Conservation (phyloP, 2,797 vertebrate genomes). For the Poecile montanus region DNA sequence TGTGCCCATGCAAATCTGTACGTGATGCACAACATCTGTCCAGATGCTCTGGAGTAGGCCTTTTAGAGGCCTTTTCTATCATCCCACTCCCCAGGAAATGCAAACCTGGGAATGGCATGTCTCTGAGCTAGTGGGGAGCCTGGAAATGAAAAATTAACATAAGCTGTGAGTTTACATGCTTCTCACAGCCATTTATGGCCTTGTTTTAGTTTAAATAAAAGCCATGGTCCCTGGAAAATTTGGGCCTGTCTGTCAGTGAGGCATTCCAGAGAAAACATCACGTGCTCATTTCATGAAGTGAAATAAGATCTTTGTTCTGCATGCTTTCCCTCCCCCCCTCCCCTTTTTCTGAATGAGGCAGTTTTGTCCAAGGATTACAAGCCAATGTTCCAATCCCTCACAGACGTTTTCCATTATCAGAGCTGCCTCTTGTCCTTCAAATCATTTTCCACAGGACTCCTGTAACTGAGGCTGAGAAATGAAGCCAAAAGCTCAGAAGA, state of each 20-base stretch:
- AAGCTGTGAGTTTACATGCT: not conserved
- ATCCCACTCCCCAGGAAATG: not conserved
- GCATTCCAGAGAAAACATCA: constrained; percentile 66
- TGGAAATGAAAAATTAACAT: constrained; percentile 53
- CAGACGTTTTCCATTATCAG: constrained; percentile 68
- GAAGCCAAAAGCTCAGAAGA: constrained; percentile 36
- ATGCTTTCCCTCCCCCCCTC: not conserved
- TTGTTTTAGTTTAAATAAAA: constrained; percentile 30
- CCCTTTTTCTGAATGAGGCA: constrained; percentile 60
- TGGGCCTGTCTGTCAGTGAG: not conserved
- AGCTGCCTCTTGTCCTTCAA: constrained; percentile 61
- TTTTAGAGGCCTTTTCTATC: not conserved
- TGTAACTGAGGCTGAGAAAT: constrained; percentile 11
- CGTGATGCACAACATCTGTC: not conserved
- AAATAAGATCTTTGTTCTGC: constrained; percentile 63
- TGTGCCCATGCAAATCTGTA: not conserved
- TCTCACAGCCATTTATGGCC: constrained; percentile 30
- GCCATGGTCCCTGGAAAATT: constrained; percentile 37
- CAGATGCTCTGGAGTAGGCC: not conserved
- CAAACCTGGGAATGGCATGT: not conserved
- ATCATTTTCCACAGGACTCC: constrained; percentile 59
- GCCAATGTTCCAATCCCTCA: constrained; percentile 57
- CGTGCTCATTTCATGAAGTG: constrained; percentile 38
- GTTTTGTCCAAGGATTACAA: constrained; percentile 48
- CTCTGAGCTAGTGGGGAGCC: not conserved